A percentile compares a stretch with the other conserved stretches of the same genome.
These are phyloP conservation scores for Apeira syringaria DNA, from an alignment of 2,888 invertebrate species.

Conservation along the genomic window DNA sequence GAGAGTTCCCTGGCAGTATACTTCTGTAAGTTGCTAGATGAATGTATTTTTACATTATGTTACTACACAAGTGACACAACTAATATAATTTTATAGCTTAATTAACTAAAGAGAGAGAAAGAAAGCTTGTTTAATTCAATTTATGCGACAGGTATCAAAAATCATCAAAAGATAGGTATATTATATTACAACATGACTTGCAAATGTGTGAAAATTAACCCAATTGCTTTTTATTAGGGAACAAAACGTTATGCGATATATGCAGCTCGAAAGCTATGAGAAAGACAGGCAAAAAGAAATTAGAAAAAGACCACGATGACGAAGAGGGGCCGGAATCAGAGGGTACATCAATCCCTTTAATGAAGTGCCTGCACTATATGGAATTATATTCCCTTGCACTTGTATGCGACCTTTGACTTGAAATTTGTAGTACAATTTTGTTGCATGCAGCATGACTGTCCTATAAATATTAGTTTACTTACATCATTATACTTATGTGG, in stretches of 20 bases:
- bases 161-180: no score
- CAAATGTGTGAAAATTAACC: conserved; percentile 41
- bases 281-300: conserved; percentile 87
- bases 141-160: no score
- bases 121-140: no score
- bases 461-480: conserved; percentile 3
- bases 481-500: no score
- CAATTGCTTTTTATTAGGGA: conserved; percentile 86
- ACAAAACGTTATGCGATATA: conserved; percentile 94
- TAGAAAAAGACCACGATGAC: conserved; percentile 73
- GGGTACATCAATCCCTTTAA: conserved; percentile 55
- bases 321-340: conserved; percentile 71
- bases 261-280: conserved; percentile 90
- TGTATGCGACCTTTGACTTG: conserved; percentile 20
- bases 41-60: conserved; percentile 19
- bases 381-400: conserved; percentile 29
- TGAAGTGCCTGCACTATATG: conserved; percentile 25
- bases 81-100: conserved; percentile 33
- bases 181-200: conserved; percentile 3
- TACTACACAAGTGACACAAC: conserved; percentile 37
- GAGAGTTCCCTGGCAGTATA: conserved; percentile 94
- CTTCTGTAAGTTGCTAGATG: conserved; percentile 90
- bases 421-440: conserved; percentile 13
- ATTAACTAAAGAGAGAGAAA: no score
- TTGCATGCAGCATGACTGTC: conserved; percentile 33